These are phyloP conservation scores for Callionymus lyra DNA, from an alignment of 2,113 vertebrate species.

Conservation along the genomic window DNA sequence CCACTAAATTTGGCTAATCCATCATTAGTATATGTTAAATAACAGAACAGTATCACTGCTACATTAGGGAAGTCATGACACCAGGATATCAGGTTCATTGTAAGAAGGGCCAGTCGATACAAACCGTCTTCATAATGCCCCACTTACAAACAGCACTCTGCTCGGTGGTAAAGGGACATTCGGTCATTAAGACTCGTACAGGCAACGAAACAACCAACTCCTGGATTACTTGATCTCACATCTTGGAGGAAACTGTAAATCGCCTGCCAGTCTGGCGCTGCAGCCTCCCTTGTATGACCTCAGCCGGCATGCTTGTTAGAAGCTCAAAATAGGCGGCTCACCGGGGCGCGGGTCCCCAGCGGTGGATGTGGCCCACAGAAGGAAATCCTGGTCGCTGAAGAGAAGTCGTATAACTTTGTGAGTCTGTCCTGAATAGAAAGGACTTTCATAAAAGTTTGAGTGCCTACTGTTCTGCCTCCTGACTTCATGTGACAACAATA, in stretches of 20 bases:
- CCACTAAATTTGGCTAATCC: constrained; percentile 56
- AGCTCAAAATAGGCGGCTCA: constrained; percentile 65
- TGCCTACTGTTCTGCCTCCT: too few species aligned
- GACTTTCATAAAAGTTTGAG: not conserved
- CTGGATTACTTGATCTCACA: constrained; percentile 73
- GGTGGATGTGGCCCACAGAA: constrained; percentile 53
- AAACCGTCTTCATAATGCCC: constrained; percentile 49
- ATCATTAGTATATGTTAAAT: constrained; percentile 50
- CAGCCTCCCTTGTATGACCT: constrained; percentile 64
- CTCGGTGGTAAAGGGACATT: constrained; percentile 27
- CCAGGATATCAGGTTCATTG: constrained; percentile 55
- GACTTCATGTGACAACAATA: too few species aligned
- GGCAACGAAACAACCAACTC: constrained; percentile 62
- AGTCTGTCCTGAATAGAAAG: constrained; percentile 39
- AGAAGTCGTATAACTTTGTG: constrained; percentile 49
- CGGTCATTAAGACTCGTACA: constrained; percentile 60
- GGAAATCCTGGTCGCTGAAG: constrained; percentile 68
- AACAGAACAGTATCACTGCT: constrained; percentile 46
- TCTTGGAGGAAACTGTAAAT: constrained; percentile 69
- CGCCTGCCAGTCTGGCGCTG: constrained; percentile 75
- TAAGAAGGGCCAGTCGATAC: constrained; percentile 54
- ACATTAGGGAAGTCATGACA: constrained; percentile 54
- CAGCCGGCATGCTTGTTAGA: constrained; percentile 44
- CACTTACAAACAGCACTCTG: constrained; percentile 32
- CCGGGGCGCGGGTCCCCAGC: constrained; percentile 40